Evolutionary conservation across 1,140 invertebrate species (phyloP), one percentile per base, ranked within the genome.

Genomic region (Anoplophora glabripennis): DNA sequence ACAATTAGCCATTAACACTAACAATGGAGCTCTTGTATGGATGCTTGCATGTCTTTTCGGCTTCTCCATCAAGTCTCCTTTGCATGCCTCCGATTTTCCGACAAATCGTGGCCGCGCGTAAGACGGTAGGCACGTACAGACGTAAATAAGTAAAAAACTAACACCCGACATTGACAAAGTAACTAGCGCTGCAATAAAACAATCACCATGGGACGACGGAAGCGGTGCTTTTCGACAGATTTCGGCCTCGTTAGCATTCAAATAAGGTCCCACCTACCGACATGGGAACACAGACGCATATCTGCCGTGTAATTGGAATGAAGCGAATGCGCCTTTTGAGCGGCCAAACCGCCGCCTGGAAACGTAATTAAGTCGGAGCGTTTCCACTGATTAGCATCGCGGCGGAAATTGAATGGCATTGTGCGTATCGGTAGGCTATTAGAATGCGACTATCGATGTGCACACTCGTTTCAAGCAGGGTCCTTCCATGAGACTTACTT

Each of bases 221-320:
- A 69, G 67, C 67, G 69, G 69, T 61, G 59, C 64, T 66, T 67
- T 72, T 72, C 45, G 64, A 70, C 68, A 65, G 68, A 71, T 72
- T 72, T 72, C 68, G 68, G 68, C 65, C 63, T 72, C 70, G 68
- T 72, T 70, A 72, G 63, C 64, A 72, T 72, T 70, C 70, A 67
- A 67, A 68, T 68, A 57, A 35, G 64, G 70, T 69, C 51, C 65
- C 68, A 69, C 68, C 70, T 72, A 70, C 68, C 66, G 61, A 72
- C 66, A 68, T 68, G 70, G 66, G 67, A 71, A 71, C 69, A 69
- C 67, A 67, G 60, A 55, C 66, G 66, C 66, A 68, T 68, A 64
- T 69, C 66, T 68, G 21, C 54, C 57, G 59, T 71, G 62, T 69
- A 69, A 69, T 71, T 69, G 65, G 9, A 11, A 28, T 0, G n/a